Conservation (phyloP, 2,888 invertebrate species). For the Eupithecia tripunctaria region DNA sequence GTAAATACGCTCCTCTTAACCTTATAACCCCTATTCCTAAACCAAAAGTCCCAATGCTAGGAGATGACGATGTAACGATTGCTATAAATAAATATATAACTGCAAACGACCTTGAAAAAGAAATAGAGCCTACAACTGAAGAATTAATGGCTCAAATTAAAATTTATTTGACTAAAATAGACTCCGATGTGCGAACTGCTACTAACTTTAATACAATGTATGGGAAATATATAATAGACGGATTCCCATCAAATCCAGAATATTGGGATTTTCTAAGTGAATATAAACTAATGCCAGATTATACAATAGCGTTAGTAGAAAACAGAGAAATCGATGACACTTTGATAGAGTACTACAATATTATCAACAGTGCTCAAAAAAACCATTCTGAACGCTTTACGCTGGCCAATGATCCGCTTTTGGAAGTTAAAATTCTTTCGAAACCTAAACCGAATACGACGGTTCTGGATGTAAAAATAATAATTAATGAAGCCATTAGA, state of each 20-base stretch:
- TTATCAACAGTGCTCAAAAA: conserved; percentile 60
- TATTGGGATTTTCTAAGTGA: conserved; percentile 76
- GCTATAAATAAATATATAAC: conserved; percentile 68
- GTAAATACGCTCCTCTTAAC: conserved; percentile 69
- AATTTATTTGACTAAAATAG: conserved; percentile 64
- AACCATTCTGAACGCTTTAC: conserved; percentile 61
- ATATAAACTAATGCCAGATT: conserved; percentile 79
- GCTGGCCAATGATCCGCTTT: conserved; percentile 63
- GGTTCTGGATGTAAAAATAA: conserved; percentile 52
- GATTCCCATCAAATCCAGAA: conserved; percentile 79
- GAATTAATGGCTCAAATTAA: conserved; percentile 74
- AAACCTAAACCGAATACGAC: conserved; percentile 43
- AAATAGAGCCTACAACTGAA: conserved; percentile 69
- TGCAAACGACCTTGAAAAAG: conserved; percentile 71
- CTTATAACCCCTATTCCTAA: conserved; percentile 54
- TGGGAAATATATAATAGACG: conserved; percentile 86
- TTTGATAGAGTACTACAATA: conserved; percentile 64
- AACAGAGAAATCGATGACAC: conserved; percentile 71
- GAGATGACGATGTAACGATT: conserved; percentile 74
- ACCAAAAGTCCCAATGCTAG: conserved; percentile 71
- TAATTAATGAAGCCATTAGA: conserved; percentile 53
- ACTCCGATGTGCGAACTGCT: conserved; percentile 58
- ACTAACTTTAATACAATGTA: conserved; percentile 58
- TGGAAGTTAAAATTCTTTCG: conserved; percentile 59
- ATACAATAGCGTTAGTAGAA: conserved; percentile 83